Evolutionary conservation across 2,888 invertebrate species (phyloP).

Genomic region (Pyrocoelia pectoralis): DNA sequence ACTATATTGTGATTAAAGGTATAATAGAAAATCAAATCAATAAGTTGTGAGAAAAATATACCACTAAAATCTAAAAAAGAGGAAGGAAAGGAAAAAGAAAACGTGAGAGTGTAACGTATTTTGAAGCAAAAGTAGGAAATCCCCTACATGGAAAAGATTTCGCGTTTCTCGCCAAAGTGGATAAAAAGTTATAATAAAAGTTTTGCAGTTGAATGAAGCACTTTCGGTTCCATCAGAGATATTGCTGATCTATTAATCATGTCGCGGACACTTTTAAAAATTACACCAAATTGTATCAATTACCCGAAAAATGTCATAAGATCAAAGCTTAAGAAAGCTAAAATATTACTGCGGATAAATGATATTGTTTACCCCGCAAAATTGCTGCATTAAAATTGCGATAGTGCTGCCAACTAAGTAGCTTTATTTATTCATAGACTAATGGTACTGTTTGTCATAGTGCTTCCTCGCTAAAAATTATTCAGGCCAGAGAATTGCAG

Average conservation of each 20-base stretch:
- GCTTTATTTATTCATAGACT: too few relatives aligned
- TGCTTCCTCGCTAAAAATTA: too few relatives aligned
- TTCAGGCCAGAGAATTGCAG: too few relatives aligned
- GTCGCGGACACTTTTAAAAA: background rate
- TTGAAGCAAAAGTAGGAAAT: background rate
- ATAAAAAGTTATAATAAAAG: constrained; percentile 1
- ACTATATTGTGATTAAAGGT: too few relatives aligned
- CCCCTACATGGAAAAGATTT: background rate
- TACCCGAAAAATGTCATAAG: background rate
- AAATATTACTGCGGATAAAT: background rate
- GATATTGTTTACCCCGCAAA: background rate
- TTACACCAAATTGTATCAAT: background rate
- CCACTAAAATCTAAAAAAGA: too few relatives aligned
- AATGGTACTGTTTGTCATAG: too few relatives aligned
- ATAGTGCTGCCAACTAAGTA: background rate
- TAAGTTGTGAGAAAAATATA: too few relatives aligned
- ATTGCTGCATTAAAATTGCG: background rate
- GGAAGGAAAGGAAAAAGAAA: background rate
- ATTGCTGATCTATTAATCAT: background rate
- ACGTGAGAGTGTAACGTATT: background rate
- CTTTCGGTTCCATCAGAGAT: background rate
- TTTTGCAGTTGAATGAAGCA: constrained; percentile 1
- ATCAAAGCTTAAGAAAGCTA: background rate
- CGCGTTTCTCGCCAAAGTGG: background rate
- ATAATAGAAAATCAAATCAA: too few relatives aligned